These are phyloP conservation scores for Melanotaenia boesemani DNA, from an alignment of 2,797 vertebrate species.

Conservation along the genomic window DNA sequence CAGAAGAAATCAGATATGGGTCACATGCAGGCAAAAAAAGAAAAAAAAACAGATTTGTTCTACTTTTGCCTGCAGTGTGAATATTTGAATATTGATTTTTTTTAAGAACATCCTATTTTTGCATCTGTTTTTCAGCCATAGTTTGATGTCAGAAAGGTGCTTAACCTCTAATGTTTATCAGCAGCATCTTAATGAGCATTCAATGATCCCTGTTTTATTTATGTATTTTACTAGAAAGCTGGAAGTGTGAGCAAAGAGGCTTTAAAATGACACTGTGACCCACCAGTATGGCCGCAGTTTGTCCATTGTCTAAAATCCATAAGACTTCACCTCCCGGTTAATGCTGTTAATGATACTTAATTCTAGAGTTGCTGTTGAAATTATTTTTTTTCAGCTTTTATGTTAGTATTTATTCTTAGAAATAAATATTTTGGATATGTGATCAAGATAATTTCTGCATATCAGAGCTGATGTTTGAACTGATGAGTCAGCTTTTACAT, in stretches of 20 bases:
- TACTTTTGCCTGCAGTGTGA: too few species aligned
- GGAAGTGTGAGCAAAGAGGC: neutral
- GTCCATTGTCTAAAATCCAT: neutral
- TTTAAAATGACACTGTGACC: neutral
- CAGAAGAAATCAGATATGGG: too few species aligned
- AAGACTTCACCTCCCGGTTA: neutral
- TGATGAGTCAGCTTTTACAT: neutral
- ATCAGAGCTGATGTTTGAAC: conserved; percentile 5
- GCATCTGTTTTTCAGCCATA: neutral
- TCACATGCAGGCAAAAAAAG: too few species aligned
- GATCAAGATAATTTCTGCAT: neutral
- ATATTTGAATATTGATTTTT: too few species aligned
- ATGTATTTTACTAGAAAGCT: neutral
- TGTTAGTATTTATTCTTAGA: neutral
- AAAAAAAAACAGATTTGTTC: too few species aligned
- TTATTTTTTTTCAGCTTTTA: neutral
- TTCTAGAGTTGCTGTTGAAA: neutral
- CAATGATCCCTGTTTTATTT: neutral
- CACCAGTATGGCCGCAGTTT: too few species aligned
- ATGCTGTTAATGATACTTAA: neutral
- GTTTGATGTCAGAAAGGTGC: neutral
- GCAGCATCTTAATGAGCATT: neutral
- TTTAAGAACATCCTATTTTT: too few species aligned
- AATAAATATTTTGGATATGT: neutral
- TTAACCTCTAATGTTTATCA: neutral